Percentiles rank a stretch among this genome's conserved stretches.
phyloP scores from a whole-genome alignment of 1,140 invertebrate genomes.

The Drosophila truncata region DNA sequence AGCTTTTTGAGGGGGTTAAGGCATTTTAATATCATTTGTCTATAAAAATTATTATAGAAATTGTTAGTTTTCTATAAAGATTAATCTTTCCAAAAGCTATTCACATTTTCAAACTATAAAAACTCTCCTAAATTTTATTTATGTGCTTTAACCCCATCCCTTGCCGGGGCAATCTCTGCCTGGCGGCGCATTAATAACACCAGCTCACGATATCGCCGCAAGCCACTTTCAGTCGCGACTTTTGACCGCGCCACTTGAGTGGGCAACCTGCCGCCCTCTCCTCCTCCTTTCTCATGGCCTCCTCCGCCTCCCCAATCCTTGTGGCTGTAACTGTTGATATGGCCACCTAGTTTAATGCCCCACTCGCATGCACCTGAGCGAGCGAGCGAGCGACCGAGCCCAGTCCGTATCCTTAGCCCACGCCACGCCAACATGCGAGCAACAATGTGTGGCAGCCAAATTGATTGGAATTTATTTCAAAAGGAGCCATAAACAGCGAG shows the following conservation, averaged over 20 bases:
- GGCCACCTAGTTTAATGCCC: slow-evolving; percentile 55
- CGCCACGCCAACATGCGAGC: slow-evolving; percentile 40
- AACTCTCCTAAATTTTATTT: neutral
- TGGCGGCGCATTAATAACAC: slow-evolving; percentile 44
- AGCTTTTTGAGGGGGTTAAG: too few relatives aligned
- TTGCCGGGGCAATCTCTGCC: slow-evolving; percentile 29
- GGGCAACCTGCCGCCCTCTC: slow-evolving; percentile 1
- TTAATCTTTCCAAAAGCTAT: too few relatives aligned
- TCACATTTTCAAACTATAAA: neutral
- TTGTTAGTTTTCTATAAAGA: too few relatives aligned
- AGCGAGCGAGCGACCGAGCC: neutral
- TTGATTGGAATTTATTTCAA: slow-evolving; percentile 62
- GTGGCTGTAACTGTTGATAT: slow-evolving; percentile 59
- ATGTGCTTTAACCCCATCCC: neutral
- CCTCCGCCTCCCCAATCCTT: neutral
- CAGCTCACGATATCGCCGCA: slow-evolving; percentile 42
- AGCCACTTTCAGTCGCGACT: slow-evolving; percentile 53
- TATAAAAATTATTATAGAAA: too few relatives aligned
- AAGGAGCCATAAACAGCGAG: slow-evolving; percentile 46
- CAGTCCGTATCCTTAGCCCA: slow-evolving; percentile 20
- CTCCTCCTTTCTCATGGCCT: neutral
- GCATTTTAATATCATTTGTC: too few relatives aligned
- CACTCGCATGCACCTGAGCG: slow-evolving; percentile 50
- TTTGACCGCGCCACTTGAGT: slow-evolving; percentile 60
- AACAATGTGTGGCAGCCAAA: slow-evolving; percentile 58